Evolutionary conservation across 2,888 invertebrate species (phyloP).

Genomic region (Tanytarsus gracilentus): DNA sequence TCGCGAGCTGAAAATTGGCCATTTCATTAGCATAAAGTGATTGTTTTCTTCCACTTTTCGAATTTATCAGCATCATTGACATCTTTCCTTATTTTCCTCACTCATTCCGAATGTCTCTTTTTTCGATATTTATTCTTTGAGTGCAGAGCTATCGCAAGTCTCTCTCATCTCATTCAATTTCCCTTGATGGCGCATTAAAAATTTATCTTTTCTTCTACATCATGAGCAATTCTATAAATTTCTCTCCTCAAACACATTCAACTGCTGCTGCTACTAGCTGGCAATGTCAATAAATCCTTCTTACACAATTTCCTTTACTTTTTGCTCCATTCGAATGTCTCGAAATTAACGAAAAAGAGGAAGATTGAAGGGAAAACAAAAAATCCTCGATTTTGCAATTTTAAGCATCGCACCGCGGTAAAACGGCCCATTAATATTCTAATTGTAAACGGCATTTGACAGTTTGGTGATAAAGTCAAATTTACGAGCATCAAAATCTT

Average conservation of each 20-base stretch:
- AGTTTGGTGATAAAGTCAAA: constrained; percentile 28
- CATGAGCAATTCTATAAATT: constrained; percentile 20
- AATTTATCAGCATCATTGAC: background rate
- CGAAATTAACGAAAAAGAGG: background rate
- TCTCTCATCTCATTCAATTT: constrained; percentile 5
- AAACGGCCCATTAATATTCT: constrained; percentile 28
- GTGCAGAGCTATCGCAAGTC: too few relatives aligned
- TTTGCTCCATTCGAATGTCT: background rate
- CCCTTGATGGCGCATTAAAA: constrained; percentile 17
- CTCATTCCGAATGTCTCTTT: too few relatives aligned
- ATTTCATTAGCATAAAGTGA: constrained; percentile 25
- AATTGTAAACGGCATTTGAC: constrained; percentile 26
- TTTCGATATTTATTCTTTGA: too few relatives aligned
- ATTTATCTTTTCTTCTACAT: constrained; percentile 19
- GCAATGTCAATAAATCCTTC: constrained; percentile 6
- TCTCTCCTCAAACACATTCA: background rate
- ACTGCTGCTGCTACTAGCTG: background rate
- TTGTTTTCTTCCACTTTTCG: constrained; percentile 15
- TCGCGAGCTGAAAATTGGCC: background rate
- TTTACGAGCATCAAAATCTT: constrained; percentile 23
- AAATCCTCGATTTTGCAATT: background rate
- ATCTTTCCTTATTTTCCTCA: background rate
- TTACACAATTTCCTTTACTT: background rate
- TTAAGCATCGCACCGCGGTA: constrained; percentile 15
- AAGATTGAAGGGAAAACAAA: background rate